phyloP scores from a whole-genome alignment of 2,113 vertebrate species.

The Trochalopteron elliotii region DNA sequence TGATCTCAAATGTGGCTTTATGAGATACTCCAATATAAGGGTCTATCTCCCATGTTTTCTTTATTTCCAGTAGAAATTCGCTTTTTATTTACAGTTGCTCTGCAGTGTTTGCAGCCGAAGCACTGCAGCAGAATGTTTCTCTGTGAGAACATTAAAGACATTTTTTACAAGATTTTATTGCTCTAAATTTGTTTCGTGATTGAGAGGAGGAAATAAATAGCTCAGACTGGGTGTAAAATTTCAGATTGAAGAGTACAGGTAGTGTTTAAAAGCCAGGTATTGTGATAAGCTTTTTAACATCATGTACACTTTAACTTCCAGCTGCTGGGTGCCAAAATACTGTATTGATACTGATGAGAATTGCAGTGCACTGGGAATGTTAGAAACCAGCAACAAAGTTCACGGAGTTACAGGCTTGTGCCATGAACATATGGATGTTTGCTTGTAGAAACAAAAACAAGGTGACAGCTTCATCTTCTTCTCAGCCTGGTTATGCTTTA shows the following conservation, averaged over 20 bases:
- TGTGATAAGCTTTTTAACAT: neutral
- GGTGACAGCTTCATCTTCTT: neutral
- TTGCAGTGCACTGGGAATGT: neutral
- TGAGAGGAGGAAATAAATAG: neutral
- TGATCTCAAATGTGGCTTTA: neutral
- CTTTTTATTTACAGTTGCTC: slow-evolving; percentile 34
- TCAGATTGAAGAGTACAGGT: neutral
- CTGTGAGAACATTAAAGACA: neutral
- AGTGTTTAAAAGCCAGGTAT: neutral
- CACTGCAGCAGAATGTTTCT: slow-evolving; percentile 32
- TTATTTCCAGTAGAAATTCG: neutral
- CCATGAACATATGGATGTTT: neutral
- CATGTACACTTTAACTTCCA: neutral
- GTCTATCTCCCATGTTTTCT: neutral
- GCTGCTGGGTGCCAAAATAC: neutral
- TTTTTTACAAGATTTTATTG: neutral
- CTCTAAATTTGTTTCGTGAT: neutral
- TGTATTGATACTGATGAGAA: neutral
- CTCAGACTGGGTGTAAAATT: neutral
- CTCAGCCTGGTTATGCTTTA: neutral
- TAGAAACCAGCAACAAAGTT: neutral
- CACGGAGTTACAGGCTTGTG: neutral
- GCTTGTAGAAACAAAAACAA: neutral
- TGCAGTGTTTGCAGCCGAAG: neutral
- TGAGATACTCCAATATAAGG: neutral